Evolutionary conservation across 37 sponge, comb jelly and placozoan genomes (phyloP).

Genomic region (Theonella swinhoei): DNA sequence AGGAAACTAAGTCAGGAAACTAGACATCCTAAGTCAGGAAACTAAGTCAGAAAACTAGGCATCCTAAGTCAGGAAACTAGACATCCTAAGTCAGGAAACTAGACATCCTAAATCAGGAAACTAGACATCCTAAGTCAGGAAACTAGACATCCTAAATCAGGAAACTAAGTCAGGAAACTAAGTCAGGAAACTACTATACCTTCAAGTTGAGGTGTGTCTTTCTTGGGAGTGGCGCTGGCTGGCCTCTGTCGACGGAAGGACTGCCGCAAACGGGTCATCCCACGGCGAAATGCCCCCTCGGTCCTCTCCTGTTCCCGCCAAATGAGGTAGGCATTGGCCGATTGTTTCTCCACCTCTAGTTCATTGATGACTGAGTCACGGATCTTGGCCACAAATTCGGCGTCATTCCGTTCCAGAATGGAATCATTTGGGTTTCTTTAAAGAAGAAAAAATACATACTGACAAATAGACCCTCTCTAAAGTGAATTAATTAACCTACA

Average conservation of each 20-base stretch:
- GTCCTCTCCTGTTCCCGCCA: conserved; percentile 26
- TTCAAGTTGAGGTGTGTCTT: conserved; percentile 8
- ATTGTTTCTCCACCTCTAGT: conserved; percentile 59
- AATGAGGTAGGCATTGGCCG: conserved; percentile 55
- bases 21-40: too few species aligned
- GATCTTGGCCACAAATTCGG: conserved; percentile 28
- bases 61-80: too few species aligned
- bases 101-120: too few species aligned
- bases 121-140: too few species aligned
- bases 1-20: too few species aligned
- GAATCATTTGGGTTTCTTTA: conserved; percentile 46
- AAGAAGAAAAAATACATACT: neutral
- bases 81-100: too few species aligned
- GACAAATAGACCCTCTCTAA: too few species aligned
- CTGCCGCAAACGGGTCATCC: conserved; percentile 20
- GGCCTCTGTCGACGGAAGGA: conserved; percentile 31
- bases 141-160: too few species aligned
- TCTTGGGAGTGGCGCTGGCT: neutral
- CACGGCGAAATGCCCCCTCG: conserved; percentile 24
- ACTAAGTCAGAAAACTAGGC: too few species aligned
- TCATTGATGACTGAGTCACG: conserved; percentile 51
- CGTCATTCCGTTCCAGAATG: conserved; percentile 37
- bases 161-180: too few species aligned
- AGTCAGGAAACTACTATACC: conserved; percentile 1
- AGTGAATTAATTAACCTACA: neutral